Base-by-base conservation (phyloP, 2,888 invertebrate genomes). In the Artemia sp. region DNA sequence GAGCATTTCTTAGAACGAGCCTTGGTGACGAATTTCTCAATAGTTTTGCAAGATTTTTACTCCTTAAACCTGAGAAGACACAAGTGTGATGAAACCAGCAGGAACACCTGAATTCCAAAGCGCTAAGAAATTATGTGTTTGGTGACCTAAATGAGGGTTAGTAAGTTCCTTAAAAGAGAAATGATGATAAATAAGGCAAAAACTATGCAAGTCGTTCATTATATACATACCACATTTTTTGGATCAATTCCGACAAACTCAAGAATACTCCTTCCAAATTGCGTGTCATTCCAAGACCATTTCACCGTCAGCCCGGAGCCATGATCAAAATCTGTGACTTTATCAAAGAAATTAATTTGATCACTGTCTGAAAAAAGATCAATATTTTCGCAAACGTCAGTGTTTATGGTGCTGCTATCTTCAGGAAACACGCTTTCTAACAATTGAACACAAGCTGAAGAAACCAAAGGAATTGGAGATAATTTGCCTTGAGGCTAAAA, bases 191-290 rank as follows among this genome's bases (percentile, higher is more conserved):
- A 38, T 38, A 38, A 3, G 38, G 5, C 5, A 38, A 38, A 38
- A 38, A 38, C 38, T 38, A 38, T 38, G 6, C 38, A 38, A 38
- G 38, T 38, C 38, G 6, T 38, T 38, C 3, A 38, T 38, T 38
- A 38, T 38, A 38, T 38, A 24, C 64, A 19, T 58, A 58, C 64
- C 64, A 58, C 64, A 24, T 58, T 58, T 58, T 58, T 58, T 9
- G 64, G 64, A 58, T 58, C 64, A 58, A 58, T 58, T 24, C 64
- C 64, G 24, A 58, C 64, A 10, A 58, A 58, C 11, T 58, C 64
- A n/a, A 58, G 24, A 58, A 58, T 58, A 58, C 64, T 58, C 14
- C 64, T n/a, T 19, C 64, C 64, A 58, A 24, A n/a, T 19, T 58
- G n/a, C 24, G 64, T 19, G 2, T 58, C 64, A 8, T n/a, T 11